phyloP scores from a whole-genome alignment of 2,797 vertebrate genomes.

The Lepilemur ruficaudatus region DNA sequence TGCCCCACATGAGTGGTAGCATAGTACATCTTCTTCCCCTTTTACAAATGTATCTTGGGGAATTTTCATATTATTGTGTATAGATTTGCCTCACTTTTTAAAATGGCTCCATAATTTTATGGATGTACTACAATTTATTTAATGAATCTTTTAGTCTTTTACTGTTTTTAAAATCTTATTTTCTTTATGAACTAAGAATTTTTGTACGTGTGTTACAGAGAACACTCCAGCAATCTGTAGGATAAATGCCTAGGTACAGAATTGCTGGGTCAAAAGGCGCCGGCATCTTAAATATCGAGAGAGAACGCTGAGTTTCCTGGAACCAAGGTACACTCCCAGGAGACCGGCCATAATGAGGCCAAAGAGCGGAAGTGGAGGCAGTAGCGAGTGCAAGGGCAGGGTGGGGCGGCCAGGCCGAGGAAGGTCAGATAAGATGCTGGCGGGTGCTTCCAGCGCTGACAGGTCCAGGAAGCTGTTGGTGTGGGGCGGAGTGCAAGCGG shows the following conservation, averaged over 20 bases:
- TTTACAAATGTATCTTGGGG: not conserved
- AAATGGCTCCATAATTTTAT: not conserved
- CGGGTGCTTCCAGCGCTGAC: not conserved
- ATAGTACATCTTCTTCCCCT: not conserved
- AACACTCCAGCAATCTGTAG: not conserved
- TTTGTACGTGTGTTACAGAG: not conserved
- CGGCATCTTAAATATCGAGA: not conserved
- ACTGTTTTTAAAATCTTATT: not conserved
- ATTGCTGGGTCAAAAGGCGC: not conserved
- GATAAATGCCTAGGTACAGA: not conserved
- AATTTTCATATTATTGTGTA: not conserved
- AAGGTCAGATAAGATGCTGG: not conserved
- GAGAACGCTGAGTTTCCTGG: not conserved
- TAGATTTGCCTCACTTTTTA: not conserved
- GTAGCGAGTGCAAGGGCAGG: not conserved
- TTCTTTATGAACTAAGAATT: not conserved
- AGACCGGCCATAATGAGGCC: not conserved
- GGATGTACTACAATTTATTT: not conserved
- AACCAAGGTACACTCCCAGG: not conserved
- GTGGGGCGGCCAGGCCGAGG: not conserved
- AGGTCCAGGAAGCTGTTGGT: not conserved
- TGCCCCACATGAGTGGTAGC: not conserved
- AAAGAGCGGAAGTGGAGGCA: not conserved
- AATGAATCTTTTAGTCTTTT: not conserved
- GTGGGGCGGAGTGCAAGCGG: not conserved